Base-by-base conservation (phyloP, 2,888 invertebrate genomes). In the Amblyjoppa proteus region DNA sequence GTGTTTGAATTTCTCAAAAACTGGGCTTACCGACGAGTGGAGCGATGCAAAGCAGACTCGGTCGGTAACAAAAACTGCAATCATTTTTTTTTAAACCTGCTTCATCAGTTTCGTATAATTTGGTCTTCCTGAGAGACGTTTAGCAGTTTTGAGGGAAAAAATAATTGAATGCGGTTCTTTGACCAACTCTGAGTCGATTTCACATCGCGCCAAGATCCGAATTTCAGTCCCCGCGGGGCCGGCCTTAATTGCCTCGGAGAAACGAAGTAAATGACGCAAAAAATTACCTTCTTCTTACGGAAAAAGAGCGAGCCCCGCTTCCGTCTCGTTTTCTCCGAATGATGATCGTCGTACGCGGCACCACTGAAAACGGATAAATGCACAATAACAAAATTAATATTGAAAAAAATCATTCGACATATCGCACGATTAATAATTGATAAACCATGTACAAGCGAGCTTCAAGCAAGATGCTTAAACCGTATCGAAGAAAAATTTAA, bases 291-390 rank as follows among this genome's bases (percentile, higher is more conserved):
- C 94, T 98, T 98, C 95, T 98, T 98, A 88, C 98, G 96, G 93
- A 98, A 98, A 95, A 98, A 98, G 84, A 98, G 94, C 89, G 98
- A 98, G 78, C 98, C 98, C 74, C 98, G 95, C 95, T 98, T 98
- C 89, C 98, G 96, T 90, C 98, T 95, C 66, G 93, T 93, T 93
- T 98, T 98, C 92, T 97, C 97, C 28, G 97, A 96, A 92, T 97
- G 97, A 91, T 97, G 97, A 91, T 97, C 97, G 89, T 96, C 95
- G 82, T 94, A 94, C 11, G 89, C 90, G 31, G 90, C 86, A 31
- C 92, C 91, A 88, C 91, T 92, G 90, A 82, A 90, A 34, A 76
- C 16, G 70, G 11, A 74, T 38, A 61, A 58, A 34, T 38, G 9
- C 9, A 7, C 38, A 9, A 38, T 38, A 9, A 9, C 7, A 38